phyloP scores from a whole-genome alignment of 2,888 invertebrate genomes.

The Piscicola geometra region DNA sequence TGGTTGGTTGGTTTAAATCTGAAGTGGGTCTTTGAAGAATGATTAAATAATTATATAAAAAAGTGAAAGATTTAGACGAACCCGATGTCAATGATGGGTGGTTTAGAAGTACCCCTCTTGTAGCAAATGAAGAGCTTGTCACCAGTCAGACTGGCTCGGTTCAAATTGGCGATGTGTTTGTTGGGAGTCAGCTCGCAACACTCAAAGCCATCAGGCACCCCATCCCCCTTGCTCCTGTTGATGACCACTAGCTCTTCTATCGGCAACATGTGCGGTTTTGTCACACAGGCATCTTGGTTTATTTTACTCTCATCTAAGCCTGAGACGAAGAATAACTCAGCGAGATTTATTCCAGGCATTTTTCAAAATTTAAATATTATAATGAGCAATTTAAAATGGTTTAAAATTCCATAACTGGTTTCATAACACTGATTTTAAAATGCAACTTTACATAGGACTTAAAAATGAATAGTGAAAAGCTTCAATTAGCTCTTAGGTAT shows the following conservation, averaged over 20 bases:
- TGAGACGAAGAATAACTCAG: conserved; percentile 34
- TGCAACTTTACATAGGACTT: too few species aligned
- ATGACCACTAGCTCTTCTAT: conserved; percentile 31
- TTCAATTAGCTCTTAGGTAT: too few species aligned
- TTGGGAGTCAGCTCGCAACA: conserved; percentile 26
- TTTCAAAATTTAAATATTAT: too few species aligned
- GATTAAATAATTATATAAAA: not conserved
- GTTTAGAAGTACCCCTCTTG: conserved; percentile 31
- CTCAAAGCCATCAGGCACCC: conserved; percentile 31
- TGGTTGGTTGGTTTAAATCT: too few species aligned
- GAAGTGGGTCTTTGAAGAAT: not conserved
- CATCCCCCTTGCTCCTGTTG: conserved; percentile 31
- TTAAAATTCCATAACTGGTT: too few species aligned
- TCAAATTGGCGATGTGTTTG: conserved; percentile 28
- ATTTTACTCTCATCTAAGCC: conserved; percentile 26
- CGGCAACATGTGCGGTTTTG: conserved; percentile 23
- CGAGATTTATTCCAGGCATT: conserved; percentile 1
- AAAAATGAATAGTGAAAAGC: too few species aligned
- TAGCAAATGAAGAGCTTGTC: conserved; percentile 30
- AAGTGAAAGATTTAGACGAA: not conserved
- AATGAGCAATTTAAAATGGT: too few species aligned
- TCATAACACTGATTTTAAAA: too few species aligned
- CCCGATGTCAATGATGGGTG: conserved; percentile 35
- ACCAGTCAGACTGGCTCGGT: conserved; percentile 31
- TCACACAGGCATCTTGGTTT: conserved; percentile 14